phyloP scores from a whole-genome alignment of 2,888 invertebrate species.

The Pandemis cinnamomeana region DNA sequence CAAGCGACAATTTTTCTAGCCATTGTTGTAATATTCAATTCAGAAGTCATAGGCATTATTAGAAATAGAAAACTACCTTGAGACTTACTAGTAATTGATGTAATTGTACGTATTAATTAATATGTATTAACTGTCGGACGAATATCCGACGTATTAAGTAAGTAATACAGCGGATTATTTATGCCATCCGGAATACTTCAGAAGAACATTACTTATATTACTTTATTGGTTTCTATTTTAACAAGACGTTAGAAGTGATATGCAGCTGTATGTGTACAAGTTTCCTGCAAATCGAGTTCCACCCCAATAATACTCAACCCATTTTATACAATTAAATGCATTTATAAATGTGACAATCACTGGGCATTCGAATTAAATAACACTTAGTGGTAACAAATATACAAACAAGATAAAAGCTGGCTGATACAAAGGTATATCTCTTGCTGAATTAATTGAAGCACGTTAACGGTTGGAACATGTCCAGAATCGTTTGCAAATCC shows the following conservation, averaged over 20 bases:
- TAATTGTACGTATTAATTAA: no score
- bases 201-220: no score
- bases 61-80: neutral
- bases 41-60: neutral
- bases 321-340: neutral
- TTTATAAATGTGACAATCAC: neutral
- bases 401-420: neutral
- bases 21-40: neutral
- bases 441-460: neutral
- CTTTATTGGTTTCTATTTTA: no score
- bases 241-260: no score
- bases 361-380: slow-evolving; percentile 1
- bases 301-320: no score
- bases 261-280: no score
- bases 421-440: neutral
- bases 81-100: no score
- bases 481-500: neutral
- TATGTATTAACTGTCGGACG: no score
- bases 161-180: no score
- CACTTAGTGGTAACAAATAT: neutral
- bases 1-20: neutral
- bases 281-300: no score
- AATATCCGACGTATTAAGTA: no score
- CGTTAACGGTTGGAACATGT: neutral
- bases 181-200: no score